phyloP scores from a whole-genome alignment of 2,113 vertebrate species.

The Tylochromis polylepis region DNA sequence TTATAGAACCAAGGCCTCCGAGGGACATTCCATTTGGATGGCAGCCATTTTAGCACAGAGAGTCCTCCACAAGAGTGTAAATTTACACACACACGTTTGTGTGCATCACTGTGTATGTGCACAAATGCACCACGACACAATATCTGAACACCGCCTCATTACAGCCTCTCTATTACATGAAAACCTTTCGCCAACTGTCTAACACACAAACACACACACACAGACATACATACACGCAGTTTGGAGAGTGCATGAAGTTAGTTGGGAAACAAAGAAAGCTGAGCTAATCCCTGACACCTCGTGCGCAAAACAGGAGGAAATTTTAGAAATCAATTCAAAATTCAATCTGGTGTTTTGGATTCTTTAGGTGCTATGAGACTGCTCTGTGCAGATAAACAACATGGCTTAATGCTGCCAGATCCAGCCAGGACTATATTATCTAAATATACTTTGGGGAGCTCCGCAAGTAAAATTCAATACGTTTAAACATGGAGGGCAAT shows the following conservation, averaged over 20 bases:
- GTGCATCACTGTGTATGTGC: constrained; percentile 8
- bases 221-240: background rate
- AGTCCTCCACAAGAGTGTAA: constrained; percentile 53
- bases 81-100: constrained; percentile 39
- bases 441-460: constrained; percentile 50
- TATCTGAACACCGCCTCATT: constrained; percentile 38
- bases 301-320: background rate
- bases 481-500: constrained; percentile 42
- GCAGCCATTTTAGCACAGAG: constrained; percentile 63
- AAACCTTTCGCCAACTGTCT: constrained; percentile 24
- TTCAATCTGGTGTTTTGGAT: constrained; percentile 32
- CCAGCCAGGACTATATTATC: constrained; percentile 10
- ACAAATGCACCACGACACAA: constrained; percentile 26
- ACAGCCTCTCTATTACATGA: constrained; percentile 35
- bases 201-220: background rate
- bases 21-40: constrained; percentile 68
- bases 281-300: constrained; percentile 36
- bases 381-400: constrained; percentile 32
- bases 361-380: background rate
- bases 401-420: constrained; percentile 22
- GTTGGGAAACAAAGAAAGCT: constrained; percentile 40
- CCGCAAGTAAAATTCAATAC: constrained; percentile 48
- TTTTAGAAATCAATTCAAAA: constrained; percentile 33
- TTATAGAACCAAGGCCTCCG: constrained; percentile 61
- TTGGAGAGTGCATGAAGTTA: constrained; percentile 27